Conservation (phyloP, 2,113 vertebrate species). For the Cyanistes caeruleus region DNA sequence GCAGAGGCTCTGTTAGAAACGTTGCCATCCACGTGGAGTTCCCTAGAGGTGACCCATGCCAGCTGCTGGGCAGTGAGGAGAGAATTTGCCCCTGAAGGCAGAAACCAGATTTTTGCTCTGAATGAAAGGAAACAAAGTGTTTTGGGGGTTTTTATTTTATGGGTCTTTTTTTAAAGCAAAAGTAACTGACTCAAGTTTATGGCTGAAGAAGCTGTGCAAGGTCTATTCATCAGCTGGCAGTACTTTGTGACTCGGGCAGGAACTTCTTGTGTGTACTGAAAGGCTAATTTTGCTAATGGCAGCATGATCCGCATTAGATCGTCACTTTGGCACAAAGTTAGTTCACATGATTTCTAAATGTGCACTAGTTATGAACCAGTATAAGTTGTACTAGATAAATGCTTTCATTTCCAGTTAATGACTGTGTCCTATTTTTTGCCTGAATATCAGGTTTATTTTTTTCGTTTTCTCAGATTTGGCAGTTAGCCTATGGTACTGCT, state of each 20-base stretch:
- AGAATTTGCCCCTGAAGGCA: background rate
- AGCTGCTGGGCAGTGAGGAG: background rate
- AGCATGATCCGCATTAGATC: background rate
- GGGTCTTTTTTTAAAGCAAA: background rate
- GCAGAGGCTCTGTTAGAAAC: background rate
- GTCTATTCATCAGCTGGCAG: conserved; percentile 6
- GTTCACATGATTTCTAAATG: background rate
- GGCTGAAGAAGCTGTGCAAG: background rate
- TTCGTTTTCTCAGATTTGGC: conserved; percentile 30
- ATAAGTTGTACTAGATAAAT: background rate
- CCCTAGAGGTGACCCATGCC: background rate
- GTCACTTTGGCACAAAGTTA: background rate
- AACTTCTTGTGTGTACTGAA: background rate
- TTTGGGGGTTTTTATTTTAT: background rate
- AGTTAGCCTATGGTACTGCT: background rate
- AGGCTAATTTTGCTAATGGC: conserved; percentile 34
- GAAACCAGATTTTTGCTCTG: background rate
- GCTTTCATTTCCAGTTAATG: background rate
- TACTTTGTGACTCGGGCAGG: background rate
- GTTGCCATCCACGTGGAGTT: background rate
- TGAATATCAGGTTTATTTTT: conserved; percentile 5
- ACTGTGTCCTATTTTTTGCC: background rate
- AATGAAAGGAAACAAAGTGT: background rate
- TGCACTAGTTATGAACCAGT: background rate
- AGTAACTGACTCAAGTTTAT: background rate